Percentiles rank a stretch among this genome's conserved stretches.
phyloP scores from a whole-genome alignment of 64 coral and sea anemone genomes.

The Montipora efflorescens region DNA sequence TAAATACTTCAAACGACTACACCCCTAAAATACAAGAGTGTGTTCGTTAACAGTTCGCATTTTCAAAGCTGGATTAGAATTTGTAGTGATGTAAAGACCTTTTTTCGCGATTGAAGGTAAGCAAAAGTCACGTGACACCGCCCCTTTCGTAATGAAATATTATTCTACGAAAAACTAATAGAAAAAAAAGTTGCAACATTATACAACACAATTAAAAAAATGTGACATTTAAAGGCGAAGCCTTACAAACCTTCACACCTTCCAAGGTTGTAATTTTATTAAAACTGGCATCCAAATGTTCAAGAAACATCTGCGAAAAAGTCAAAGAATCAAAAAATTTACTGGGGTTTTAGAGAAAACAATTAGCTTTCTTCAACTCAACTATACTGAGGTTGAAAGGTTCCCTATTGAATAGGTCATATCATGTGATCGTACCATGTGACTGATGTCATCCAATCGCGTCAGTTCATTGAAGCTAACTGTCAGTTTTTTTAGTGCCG shows the following conservation, averaged over 20 bases:
- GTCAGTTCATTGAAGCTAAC: conserved; percentile 92
- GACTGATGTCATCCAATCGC: conserved; percentile 85
- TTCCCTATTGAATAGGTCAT: background rate
- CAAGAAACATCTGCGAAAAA: conserved; percentile 71
- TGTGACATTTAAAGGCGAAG: background rate
- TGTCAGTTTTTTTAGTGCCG: conserved; percentile 78
- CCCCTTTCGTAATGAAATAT: too few species aligned
- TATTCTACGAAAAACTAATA: too few species aligned
- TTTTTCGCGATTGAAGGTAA: too few species aligned
- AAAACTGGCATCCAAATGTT: conserved; percentile 88
- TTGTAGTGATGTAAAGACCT: too few species aligned
- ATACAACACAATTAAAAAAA: background rate
- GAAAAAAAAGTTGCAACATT: background rate
- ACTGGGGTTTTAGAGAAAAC: background rate
- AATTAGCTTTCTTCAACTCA: background rate
- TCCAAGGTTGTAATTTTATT: conserved; percentile 93
- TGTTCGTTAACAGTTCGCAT: too few species aligned
- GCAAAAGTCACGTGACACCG: too few species aligned
- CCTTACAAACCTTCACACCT: conserved; percentile 81
- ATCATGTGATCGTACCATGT: conserved; percentile 74
- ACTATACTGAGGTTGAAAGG: background rate
- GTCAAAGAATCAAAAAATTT: background rate
- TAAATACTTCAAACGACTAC: conserved; percentile 77
- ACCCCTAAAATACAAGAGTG: conserved; percentile 55
- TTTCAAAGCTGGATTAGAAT: too few species aligned